Base-by-base conservation (phyloP, 2,888 invertebrate species). In the Synergus itoensis region DNA sequence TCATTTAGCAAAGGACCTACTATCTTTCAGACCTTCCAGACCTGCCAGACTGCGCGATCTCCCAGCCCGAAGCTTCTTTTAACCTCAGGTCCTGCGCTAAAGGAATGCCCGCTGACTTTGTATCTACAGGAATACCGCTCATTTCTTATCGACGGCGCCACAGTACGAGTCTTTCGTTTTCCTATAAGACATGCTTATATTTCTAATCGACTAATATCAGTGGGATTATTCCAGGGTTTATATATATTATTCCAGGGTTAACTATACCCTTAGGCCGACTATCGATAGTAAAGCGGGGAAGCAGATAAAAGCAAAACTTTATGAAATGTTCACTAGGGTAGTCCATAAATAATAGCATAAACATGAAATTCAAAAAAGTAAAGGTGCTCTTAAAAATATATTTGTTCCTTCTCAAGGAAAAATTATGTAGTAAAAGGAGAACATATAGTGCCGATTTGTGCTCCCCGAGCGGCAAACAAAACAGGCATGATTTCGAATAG, bases 1-100 rank as follows among this genome's bases (percentile, higher is more conserved):
- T 73, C 73, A 73, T 73, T 73, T 73, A 73, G 48, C 53, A 28
- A 73, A 73, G 73, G 53, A 36, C 45, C 53, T 40, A 36, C 73
- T 73, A 73, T 73, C 53, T 73, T 53, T 48, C 48, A 9, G 36
- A 36, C 36, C 36, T 36, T 36, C 36, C 36, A 36, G 36, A 36
- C 36, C 36, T 36, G 36, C 36, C 36, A 36, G 21, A 73, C 16
- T 28, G 48, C 48, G 73, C 48, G 73, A 48, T 53, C 36, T 18
- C 28, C 9, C 21, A 18, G 18, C 21, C 60, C 21, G 21, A 28
- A 53, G 48, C 53, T n/a, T 53, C 36, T 53, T 73, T 73, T 73
- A 53, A 73, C 53, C 53, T 36, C 36, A 16, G 53, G 48, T 73
- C 14, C 73, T 73, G 36, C 53, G 48, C 73, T 40, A 53, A 11